Base-by-base conservation (phyloP, 1,140 invertebrate genomes). In the Agrilus planipennis region DNA sequence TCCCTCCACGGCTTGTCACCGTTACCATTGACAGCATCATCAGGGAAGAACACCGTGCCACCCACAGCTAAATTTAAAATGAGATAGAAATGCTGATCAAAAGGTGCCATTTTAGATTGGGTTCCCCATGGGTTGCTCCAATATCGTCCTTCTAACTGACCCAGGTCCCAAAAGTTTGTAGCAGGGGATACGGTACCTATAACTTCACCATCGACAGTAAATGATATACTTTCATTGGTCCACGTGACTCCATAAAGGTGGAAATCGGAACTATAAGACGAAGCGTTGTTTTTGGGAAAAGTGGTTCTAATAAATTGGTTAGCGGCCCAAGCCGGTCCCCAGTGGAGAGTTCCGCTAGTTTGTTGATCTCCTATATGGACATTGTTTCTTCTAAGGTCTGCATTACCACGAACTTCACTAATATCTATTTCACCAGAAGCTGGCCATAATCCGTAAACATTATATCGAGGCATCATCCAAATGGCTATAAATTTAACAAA, bases 61-160 rank as follows among this genome's bases (percentile, higher is more conserved):
- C 75, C 76, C 31, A 76, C 69, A 49, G 76, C 75, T 47, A 77
- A 46, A 54, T 80, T 79, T 10, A 80, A 58, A 30, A 80, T 71
- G 9, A 81, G 45, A 48, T 77, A 77, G 56, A 80, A 81, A 70
- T 79, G 43, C 48, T 67, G 58, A 53, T 75, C 70, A 46, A 75
- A 75, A 3, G 73, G 73, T 20, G 72, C 70, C 59, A 70, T 67
- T 41, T 58, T 59, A 0, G 45, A 42, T 4, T 55, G 57, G n/a
- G 42, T 31, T 14, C 47, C 35, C 70, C 70, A 72, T 10, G 53
- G 53, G 51, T 63, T 59, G n/a, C n/a, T n/a, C n/a, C n/a, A n/a
- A n/a, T n/a, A n/a, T 6, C 18, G 29, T 17, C 23, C 22, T 29
- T 21, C 38, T 18, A 16, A 31, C 7, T 21, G 27, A 4, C 38